A percentile compares a stretch with the other conserved stretches of the same genome.
phyloP scores from a whole-genome alignment of 2,888 invertebrate species.

The Sceliomorpha sp. region DNA sequence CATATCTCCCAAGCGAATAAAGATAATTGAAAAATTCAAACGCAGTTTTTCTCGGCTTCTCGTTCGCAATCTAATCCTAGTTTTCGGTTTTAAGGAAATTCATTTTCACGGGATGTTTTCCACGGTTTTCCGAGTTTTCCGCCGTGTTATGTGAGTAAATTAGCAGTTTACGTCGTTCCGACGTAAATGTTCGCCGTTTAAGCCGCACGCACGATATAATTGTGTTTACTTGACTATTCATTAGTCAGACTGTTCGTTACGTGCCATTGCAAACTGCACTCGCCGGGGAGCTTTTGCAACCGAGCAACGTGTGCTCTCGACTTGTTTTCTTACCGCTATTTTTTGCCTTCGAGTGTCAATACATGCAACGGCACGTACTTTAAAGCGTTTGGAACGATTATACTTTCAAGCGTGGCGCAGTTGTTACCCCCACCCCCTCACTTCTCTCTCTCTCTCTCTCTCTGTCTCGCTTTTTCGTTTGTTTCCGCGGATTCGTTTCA shows the following conservation, averaged over 20 bases:
- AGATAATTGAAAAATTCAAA: too few relatives aligned
- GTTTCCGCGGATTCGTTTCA: conserved; percentile 29
- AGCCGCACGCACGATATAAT: conserved; percentile 7
- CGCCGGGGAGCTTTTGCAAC: background rate
- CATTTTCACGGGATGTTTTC: too few relatives aligned
- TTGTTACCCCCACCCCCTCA: too few relatives aligned
- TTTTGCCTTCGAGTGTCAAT: conserved; percentile 11
- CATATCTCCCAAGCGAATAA: too few relatives aligned
- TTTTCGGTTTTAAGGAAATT: too few relatives aligned
- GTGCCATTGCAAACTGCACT: conserved; percentile 9
- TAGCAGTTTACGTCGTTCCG: too few relatives aligned
- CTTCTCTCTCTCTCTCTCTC: conserved; percentile 24
- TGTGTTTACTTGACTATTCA: conserved; percentile 24
- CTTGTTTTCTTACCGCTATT: conserved; percentile 17
- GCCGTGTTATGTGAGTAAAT: too few relatives aligned
- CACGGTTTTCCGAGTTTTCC: too few relatives aligned
- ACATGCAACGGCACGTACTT: conserved; percentile 14
- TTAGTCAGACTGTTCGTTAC: conserved; percentile 19
- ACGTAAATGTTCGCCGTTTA: conserved; percentile 2
- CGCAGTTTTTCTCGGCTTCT: too few relatives aligned
- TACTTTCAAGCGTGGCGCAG: background rate
- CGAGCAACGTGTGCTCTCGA: background rate
- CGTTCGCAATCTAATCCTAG: too few relatives aligned
- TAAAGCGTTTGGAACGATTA: conserved; percentile 2
- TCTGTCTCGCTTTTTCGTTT: conserved; percentile 14